phyloP scores from a whole-genome alignment of 2,113 vertebrate genomes.

The Odocoileus virginianus region DNA sequence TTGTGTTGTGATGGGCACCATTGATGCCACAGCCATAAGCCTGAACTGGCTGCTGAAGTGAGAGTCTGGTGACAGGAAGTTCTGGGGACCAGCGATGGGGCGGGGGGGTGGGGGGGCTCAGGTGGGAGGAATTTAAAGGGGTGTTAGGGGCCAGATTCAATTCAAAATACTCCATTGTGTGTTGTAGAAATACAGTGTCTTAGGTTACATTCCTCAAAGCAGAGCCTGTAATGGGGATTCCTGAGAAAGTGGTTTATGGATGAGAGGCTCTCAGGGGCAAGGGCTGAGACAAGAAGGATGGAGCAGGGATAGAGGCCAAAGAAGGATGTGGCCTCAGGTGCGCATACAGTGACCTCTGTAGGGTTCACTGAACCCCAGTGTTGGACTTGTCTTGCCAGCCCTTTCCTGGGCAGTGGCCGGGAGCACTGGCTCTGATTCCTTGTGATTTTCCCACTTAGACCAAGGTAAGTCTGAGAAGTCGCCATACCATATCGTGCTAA shows the following conservation, averaged over 20 bases:
- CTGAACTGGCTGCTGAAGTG: too few species aligned
- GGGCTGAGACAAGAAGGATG: neutral
- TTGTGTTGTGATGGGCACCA: neutral
- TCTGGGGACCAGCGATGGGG: neutral
- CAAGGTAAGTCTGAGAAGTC: neutral
- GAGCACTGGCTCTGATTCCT: neutral
- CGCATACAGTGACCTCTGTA: neutral
- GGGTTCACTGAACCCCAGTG: neutral
- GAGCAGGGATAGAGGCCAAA: neutral
- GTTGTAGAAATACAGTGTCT: neutral
- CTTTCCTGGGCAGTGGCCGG: neutral
- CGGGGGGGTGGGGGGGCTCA: fast-evolving
- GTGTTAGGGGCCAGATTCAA: neutral
- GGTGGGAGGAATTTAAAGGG: neutral
- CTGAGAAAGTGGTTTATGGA: neutral
- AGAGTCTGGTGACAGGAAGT: neutral
- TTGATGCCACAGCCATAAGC: neutral
- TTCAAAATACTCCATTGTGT: neutral
- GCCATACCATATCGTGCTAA: neutral
- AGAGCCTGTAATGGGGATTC: neutral
- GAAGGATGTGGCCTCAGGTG: neutral
- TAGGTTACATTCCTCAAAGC: neutral
- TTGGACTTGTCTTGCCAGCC: neutral
- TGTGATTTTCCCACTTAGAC: neutral
- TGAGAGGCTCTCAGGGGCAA: neutral